Evolutionary conservation across 2,888 invertebrate genomes (phyloP).

Genomic region (Xestia c-nigrum): DNA sequence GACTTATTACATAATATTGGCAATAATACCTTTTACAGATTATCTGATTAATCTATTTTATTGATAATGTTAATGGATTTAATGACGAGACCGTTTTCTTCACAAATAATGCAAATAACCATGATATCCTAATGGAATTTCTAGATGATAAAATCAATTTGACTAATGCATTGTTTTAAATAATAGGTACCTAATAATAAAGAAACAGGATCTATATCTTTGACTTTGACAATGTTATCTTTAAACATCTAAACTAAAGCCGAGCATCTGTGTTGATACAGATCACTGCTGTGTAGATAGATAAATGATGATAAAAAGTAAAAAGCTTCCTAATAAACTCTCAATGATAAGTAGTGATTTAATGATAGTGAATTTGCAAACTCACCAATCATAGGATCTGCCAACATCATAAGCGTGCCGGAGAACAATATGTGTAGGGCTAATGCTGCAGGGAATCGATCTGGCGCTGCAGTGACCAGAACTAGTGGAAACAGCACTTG

Average conservation of each 20-base stretch:
- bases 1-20: not conserved
- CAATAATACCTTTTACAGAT: not conserved
- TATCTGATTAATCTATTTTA: not conserved
- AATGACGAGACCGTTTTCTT: not conserved
- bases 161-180: conserved; percentile 2
- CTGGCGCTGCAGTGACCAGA: conserved; percentile 92
- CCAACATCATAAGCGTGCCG: conserved; percentile 92
- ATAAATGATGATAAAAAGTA: not conserved
- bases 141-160: conserved; percentile 7
- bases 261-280: not conserved
- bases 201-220: conserved; percentile 4
- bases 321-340: not conserved
- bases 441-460: conserved; percentile 93
- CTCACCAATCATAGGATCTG: conserved; percentile 93
- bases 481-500: conserved; percentile 93
- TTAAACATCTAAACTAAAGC: not conserved
- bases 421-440: conserved; percentile 94
- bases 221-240: not conserved
- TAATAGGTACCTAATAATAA: not conserved
- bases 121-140: not conserved
- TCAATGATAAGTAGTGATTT: not conserved
- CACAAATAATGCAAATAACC: not conserved
- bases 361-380: conserved; percentile 14
- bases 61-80: not conserved
- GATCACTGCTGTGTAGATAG: not conserved